These are phyloP conservation scores for Lasioglossum oenotherae DNA, from an alignment of 2,888 invertebrate genomes.

Conservation along the genomic window DNA sequence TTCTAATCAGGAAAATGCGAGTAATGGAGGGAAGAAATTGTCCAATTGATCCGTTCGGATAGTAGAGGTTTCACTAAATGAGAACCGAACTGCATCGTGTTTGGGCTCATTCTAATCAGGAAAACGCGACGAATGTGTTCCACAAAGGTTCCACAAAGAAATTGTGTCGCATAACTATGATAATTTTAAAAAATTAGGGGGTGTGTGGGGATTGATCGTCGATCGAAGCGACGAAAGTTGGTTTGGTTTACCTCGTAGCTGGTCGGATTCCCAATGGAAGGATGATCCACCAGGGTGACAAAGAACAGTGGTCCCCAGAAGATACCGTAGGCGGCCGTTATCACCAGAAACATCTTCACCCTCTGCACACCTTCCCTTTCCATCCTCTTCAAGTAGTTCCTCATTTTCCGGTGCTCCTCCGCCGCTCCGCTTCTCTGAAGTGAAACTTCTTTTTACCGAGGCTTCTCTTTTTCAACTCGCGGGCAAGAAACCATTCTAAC, in stretches of 20 bases:
- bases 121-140: not conserved
- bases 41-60: not conserved
- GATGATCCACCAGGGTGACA: slow-evolving; percentile 92
- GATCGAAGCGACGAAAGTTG: not conserved
- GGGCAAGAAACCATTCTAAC: slow-evolving; percentile 8
- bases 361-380: slow-evolving; percentile 92
- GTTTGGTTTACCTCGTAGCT: slow-evolving; percentile 88
- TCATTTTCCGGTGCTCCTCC: slow-evolving; percentile 90
- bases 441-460: slow-evolving; percentile 30
- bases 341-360: slow-evolving; percentile 94
- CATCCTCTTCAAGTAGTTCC: slow-evolving; percentile 91
- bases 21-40: not conserved
- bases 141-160: not conserved
- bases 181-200: not conserved
- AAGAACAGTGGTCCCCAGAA: slow-evolving; percentile 97
- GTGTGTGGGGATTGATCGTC: not conserved
- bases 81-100: not conserved
- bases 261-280: slow-evolving; percentile 89
- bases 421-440: slow-evolving; percentile 85
- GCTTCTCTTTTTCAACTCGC: not conserved
- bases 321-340: slow-evolving; percentile 93
- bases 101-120: not conserved
- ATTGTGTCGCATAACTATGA: not conserved
- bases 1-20: not conserved
- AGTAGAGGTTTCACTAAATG: not conserved